Evolutionary conservation across 2,888 invertebrate genomes (phyloP).

Genomic region (Drosophila suboccidentalis): DNA sequence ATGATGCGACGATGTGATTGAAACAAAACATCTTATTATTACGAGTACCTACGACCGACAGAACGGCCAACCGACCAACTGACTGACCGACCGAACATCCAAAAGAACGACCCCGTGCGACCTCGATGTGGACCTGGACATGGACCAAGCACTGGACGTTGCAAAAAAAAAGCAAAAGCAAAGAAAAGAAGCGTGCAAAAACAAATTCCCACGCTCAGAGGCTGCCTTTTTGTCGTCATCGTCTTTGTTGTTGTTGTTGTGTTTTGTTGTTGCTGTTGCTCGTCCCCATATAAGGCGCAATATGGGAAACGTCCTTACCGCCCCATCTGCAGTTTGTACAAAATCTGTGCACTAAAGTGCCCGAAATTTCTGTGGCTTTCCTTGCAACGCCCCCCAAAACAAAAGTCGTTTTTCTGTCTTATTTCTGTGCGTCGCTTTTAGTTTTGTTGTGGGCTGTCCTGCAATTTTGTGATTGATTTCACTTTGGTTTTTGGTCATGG

Average conservation of each 20-base stretch:
- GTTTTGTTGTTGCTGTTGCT: constrained; percentile 27
- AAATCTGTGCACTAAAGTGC: constrained; percentile 41
- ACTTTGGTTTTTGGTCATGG: constrained; percentile 55
- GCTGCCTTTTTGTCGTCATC: constrained; percentile 58
- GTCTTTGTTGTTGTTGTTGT: constrained; percentile 50
- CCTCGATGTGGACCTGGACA: constrained; percentile 65
- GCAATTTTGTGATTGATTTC: constrained; percentile 72
- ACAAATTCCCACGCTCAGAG: constrained; percentile 74
- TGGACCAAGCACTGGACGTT: constrained; percentile 34
- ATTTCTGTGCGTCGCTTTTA: constrained; percentile 1
- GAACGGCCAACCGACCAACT: constrained; percentile 14
- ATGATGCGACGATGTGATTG: constrained; percentile 80
- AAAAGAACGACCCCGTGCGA: constrained; percentile 77
- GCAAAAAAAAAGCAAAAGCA: constrained; percentile 22
- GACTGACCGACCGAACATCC: constrained; percentile 31
- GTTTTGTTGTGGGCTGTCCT: constrained; percentile 19
- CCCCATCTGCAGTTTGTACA: constrained; percentile 56
- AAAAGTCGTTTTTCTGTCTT: constrained; percentile 27
- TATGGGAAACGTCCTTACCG: constrained; percentile 73
- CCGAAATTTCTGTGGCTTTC: constrained; percentile 67
- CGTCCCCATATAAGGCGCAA: constrained; percentile 73
- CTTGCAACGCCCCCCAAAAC: constrained; percentile 51
- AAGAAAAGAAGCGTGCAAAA: constrained; percentile 70
- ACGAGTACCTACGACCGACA: constrained; percentile 56
- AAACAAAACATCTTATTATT: constrained; percentile 81